Evolutionary conservation across 2,888 invertebrate species (phyloP), one percentile per base, ranked within the genome.

Genomic region (Synergus umbraculus): DNA sequence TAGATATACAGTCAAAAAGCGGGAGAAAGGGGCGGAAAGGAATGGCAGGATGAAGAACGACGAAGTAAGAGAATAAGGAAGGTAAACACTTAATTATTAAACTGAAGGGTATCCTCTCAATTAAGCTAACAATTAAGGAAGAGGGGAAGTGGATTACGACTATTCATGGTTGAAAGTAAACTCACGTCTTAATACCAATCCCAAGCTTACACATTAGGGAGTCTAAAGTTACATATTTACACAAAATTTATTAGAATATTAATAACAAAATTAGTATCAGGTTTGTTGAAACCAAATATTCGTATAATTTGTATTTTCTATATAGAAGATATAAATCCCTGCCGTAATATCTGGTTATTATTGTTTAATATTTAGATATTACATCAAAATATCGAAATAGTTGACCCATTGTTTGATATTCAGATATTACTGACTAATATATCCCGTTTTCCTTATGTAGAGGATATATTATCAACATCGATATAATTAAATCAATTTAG

Each of bases 21-120:
- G 15, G 46, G 7, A 46, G 49, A 73, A 54, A 37, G 73, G 37
- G 54, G 41, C 37, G 37, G 54, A 37, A 37, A 58, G 37, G 29
- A 54, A 18, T 37, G n/a, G 41, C n/a, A 58, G n/a, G 54, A 73
- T 49, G 9, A 49, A 69, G 69, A 46, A 49, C 18, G 29, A 69
- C 49, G 29, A 69, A 10, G 69, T 54, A 54, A 18, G 49, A 49
- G 69, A 49, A 49, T 37, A 58, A 58, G 73, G 10, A 58, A 37
- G n/a, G 73, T 73, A 73, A 73, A 73, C 73, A 54, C 54, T 73
- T 73, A 18, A 73, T 73, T 54, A 73, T 73, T 73, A 73, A 73
- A 58, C 54, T 54, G 37, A 37, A 13, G 54, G 12, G 41, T 54
- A 73, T 58, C 9, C 54, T 73, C 54, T 15, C 41, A 37, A 73